Percentiles rank a stretch among this genome's conserved stretches.
Evolutionary conservation across 2,888 invertebrate genomes (phyloP).

Genomic region (Drosophila macrospina): DNA sequence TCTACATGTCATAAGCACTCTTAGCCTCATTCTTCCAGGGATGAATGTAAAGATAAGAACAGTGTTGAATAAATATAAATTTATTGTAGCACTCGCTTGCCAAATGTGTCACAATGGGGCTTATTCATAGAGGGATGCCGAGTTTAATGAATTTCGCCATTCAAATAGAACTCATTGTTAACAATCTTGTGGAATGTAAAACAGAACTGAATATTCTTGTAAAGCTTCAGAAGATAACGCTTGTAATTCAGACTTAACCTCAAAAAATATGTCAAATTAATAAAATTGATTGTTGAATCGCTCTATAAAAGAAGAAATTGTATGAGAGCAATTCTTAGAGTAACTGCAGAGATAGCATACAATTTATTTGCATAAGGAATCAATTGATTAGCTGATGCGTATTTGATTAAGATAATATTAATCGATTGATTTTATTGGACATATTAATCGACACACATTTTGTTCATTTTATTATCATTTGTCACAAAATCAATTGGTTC

Average conservation of each 20-base stretch:
- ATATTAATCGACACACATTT: too few species aligned
- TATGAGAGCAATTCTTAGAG: background rate
- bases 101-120: conserved; percentile 1
- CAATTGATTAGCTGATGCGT: background rate
- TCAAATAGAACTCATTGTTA: background rate
- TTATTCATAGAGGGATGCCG: conserved; percentile 1
- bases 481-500: too few species aligned
- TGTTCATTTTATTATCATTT: too few species aligned
- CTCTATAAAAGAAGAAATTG: too few species aligned
- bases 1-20: background rate
- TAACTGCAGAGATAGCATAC: background rate
- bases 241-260: background rate
- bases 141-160: background rate
- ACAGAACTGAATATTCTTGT: background rate
- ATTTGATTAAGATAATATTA: background rate
- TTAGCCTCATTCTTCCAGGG: background rate
- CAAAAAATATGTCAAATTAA: background rate
- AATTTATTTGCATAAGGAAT: background rate
- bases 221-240: background rate
- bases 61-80: background rate
- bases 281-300: background rate
- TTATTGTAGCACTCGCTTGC: conserved; percentile 17
- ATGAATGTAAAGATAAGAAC: conserved; percentile 11
- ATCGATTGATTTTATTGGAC: too few species aligned
- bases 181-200: background rate